These are phyloP conservation scores for Drepana arcuata DNA, from an alignment of 1,140 invertebrate species.

Conservation along the genomic window DNA sequence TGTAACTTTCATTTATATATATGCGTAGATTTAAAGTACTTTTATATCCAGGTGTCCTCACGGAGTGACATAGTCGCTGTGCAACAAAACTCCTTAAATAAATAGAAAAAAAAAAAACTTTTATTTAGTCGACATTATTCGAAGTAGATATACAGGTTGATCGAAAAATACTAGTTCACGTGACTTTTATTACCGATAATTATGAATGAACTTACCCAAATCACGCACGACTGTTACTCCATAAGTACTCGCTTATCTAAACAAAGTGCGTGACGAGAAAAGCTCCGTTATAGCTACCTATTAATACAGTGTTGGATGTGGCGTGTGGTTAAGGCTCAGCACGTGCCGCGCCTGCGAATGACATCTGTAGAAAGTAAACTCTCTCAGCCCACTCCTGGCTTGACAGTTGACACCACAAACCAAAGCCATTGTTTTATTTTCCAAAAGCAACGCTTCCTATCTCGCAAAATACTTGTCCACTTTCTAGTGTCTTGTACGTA, in stretches of 20 bases:
- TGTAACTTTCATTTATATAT: no score
- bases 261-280: constrained; percentile 16
- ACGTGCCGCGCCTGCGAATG: constrained; percentile 46
- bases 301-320: constrained; percentile 7
- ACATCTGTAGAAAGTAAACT: constrained; percentile 49
- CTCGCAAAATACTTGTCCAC: constrained; percentile 5
- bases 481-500: constrained; percentile 6
- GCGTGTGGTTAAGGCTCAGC: constrained; percentile 15
- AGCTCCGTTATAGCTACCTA: constrained; percentile 24
- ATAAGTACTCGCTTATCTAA: neutral
- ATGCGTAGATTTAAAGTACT: neutral
- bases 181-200: neutral
- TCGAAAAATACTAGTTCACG: no score
- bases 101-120: neutral
- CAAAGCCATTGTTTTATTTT: constrained; percentile 22
- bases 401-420: constrained; percentile 1
- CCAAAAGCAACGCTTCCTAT: constrained; percentile 13
- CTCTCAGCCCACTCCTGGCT: constrained; percentile 13
- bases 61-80: neutral
- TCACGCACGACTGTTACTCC: no score
- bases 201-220: neutral
- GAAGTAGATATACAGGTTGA: neutral
- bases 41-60: neutral
- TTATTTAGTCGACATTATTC: neutral
- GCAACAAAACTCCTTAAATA: no score